Evolutionary conservation across 2,113 vertebrate genomes (phyloP).

Genomic region (Oxyura jamaicensis): DNA sequence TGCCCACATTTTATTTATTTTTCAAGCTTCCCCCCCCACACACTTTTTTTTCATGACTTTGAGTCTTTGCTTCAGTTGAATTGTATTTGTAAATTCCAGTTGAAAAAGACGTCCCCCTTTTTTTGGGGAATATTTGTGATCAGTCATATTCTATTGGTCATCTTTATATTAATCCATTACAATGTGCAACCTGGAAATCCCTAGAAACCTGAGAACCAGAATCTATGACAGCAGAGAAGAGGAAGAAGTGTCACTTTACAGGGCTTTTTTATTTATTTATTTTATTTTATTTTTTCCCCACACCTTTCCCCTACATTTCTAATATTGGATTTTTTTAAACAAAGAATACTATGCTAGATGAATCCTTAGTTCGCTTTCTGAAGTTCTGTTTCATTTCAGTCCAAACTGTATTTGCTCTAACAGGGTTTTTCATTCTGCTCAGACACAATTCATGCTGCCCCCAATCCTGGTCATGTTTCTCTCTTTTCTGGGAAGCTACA

Average conservation of each 20-base stretch:
- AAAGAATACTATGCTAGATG: neutral
- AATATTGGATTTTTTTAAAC: neutral
- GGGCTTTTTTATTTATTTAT: rapidly evolving
- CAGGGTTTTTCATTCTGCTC: neutral
- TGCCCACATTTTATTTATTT: neutral
- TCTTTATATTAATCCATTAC: neutral
- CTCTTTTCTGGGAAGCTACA: neutral
- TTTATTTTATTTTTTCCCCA: neutral
- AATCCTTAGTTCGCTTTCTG: neutral
- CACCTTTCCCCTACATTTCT: neutral
- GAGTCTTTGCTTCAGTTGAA: neutral
- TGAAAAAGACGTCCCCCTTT: neutral
- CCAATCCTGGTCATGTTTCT: neutral
- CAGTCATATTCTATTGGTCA: neutral
- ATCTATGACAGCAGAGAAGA: neutral
- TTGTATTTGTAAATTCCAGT: neutral
- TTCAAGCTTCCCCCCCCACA: too few species aligned
- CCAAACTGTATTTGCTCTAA: neutral
- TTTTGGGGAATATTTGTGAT: neutral
- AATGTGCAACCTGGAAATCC: neutral
- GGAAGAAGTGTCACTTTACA: neutral
- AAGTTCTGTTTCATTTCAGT: neutral
- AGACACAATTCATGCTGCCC: neutral
- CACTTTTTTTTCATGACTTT: neutral
- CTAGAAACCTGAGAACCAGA: neutral